Evolutionary conservation across 2,113 vertebrate species (phyloP).

Genomic region (Coptodon bakossiorum): DNA sequence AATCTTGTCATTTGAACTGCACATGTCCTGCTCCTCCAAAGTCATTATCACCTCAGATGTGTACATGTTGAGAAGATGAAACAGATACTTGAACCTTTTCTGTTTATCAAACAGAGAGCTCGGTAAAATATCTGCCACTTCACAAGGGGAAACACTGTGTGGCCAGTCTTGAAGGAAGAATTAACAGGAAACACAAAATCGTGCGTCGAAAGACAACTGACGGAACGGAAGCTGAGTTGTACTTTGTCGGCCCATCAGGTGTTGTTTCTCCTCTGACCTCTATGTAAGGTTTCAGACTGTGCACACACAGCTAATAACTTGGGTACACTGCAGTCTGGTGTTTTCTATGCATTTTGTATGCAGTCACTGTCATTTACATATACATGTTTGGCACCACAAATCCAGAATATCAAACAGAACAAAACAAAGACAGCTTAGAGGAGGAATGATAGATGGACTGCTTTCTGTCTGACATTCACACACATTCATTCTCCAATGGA

Average conservation of each 20-base stretch:
- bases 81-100: constrained; percentile 44
- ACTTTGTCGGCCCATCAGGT: constrained; percentile 65
- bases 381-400: neutral
- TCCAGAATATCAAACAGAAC: neutral
- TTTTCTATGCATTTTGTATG: neutral
- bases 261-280: constrained; percentile 37
- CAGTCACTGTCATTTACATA: neutral
- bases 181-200: constrained; percentile 42
- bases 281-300: neutral
- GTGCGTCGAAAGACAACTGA: constrained; percentile 55
- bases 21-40: neutral
- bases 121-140: constrained; percentile 58
- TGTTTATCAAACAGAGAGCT: constrained; percentile 66
- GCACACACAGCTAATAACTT: neutral
- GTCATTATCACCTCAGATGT: constrained; percentile 25
- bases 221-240: constrained; percentile 47
- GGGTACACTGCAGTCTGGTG: neutral
- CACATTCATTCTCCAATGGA: neutral
- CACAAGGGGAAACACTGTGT: constrained; percentile 27
- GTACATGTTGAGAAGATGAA: constrained; percentile 22
- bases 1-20: neutral
- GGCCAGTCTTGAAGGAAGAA: constrained; percentile 24
- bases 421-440: neutral
- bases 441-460: neutral
- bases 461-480: neutral